A percentile compares a stretch with the other conserved stretches of the same genome.
These are phyloP conservation scores for Linurgus olivaceus DNA, from an alignment of 2,797 vertebrate species.

Conservation along the genomic window DNA sequence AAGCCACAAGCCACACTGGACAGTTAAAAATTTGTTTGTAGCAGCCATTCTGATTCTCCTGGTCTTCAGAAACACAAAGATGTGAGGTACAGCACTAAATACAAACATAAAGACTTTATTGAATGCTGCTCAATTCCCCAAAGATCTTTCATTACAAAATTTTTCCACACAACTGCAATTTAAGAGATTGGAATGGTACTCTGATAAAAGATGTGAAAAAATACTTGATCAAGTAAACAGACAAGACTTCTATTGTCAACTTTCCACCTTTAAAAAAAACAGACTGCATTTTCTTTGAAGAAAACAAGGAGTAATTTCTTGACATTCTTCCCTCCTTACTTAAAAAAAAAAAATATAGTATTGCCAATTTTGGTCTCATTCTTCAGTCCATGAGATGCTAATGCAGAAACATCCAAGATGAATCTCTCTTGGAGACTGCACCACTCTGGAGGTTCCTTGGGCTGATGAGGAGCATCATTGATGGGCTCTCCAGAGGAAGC, in stretches of 20 bases:
- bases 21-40: not conserved
- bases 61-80: constrained; percentile 26
- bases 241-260: constrained; percentile 64
- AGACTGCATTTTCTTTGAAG: constrained; percentile 68
- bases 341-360: not conserved
- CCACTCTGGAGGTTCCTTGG: not conserved
- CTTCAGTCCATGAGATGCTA: not conserved
- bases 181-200: constrained; percentile 91
- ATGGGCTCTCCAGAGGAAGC: constrained; percentile 29
- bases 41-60: not conserved
- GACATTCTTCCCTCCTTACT: not conserved
- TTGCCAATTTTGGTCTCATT: constrained; percentile 39
- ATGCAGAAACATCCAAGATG: not conserved
- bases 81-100: constrained; percentile 76
- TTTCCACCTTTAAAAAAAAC: constrained; percentile 23
- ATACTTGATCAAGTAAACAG: constrained; percentile 74
- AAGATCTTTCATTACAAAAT: constrained; percentile 91
- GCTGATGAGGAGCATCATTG: not conserved
- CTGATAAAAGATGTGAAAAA: constrained; percentile 83
- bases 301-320: constrained; percentile 61
- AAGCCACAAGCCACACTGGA: not conserved
- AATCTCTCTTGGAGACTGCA: not conserved
- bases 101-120: constrained; percentile 98
- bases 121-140: constrained; percentile 87
- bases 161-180: constrained; percentile 82